Conservation (phyloP, 2,113 vertebrate genomes). For the Caranx melampygus region DNA sequence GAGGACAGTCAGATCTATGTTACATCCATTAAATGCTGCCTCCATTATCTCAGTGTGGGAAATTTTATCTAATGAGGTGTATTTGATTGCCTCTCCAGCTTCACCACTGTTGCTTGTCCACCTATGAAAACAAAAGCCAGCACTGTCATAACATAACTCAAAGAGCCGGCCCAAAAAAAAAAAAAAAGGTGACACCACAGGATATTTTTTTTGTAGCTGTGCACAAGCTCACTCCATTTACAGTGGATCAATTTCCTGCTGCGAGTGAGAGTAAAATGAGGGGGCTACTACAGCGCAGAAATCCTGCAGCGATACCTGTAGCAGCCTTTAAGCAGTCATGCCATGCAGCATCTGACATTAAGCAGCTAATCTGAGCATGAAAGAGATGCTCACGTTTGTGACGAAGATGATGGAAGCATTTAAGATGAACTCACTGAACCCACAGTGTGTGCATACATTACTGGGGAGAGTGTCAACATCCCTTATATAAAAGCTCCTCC, state of each 20-base stretch:
- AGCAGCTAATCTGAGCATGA: conserved; percentile 60
- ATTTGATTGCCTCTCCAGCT: conserved; percentile 18
- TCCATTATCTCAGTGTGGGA: not conserved
- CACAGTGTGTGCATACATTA: conserved; percentile 1
- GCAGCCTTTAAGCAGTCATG: conserved; percentile 25
- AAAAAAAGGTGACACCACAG: conserved; percentile 29
- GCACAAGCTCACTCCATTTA: conserved; percentile 28
- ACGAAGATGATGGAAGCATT: conserved; percentile 44
- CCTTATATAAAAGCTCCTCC: not conserved
- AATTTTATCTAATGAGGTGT: conserved; percentile 21
- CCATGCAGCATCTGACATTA: conserved; percentile 41
- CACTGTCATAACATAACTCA: conserved; percentile 51
- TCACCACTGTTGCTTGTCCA: conserved; percentile 20
- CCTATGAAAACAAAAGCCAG: conserved; percentile 8
- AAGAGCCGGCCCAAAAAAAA: not conserved
- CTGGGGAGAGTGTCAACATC: not conserved
- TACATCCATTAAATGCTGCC: not conserved
- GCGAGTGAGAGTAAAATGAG: conserved; percentile 43
- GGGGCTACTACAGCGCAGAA: conserved; percentile 27
- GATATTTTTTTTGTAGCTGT: conserved; percentile 14
- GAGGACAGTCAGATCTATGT: not conserved
- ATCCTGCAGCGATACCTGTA: conserved; percentile 62
- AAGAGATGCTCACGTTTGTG: conserved; percentile 31
- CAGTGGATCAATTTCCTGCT: conserved; percentile 53
- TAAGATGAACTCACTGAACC: conserved; percentile 12